Percentiles rank a stretch among this genome's conserved stretches.
phyloP scores from a whole-genome alignment of 92 coral and sea anemone species.

The Anthopleura xanthogrammica region DNA sequence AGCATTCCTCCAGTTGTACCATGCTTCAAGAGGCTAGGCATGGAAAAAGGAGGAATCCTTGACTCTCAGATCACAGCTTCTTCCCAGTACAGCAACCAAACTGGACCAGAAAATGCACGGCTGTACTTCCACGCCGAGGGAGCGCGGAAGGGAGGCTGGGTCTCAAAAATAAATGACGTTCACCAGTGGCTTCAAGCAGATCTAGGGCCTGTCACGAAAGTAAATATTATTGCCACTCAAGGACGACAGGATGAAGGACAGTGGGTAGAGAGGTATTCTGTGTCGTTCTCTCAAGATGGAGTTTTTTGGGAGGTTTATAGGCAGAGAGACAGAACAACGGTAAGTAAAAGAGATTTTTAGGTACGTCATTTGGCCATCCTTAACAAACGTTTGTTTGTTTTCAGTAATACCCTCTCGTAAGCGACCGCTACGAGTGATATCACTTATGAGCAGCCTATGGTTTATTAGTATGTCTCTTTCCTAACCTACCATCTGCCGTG shows the following conservation, averaged over 20 bases:
- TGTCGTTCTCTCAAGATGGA: slow-evolving; percentile 22
- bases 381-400: too few relatives aligned
- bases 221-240: slow-evolving; percentile 25
- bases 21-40: slow-evolving; percentile 28
- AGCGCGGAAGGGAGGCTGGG: slow-evolving; percentile 16
- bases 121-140: slow-evolving; percentile 14
- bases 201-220: slow-evolving; percentile 28
- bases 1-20: slow-evolving; percentile 9
- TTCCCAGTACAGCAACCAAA: slow-evolving; percentile 12
- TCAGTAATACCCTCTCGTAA: too few relatives aligned
- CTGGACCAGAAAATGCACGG: slow-evolving; percentile 20
- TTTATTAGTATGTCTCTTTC: too few relatives aligned
- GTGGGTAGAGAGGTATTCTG: slow-evolving; percentile 34
- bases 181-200: slow-evolving; percentile 31
- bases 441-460: too few relatives aligned
- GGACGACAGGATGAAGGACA: slow-evolving; percentile 17
- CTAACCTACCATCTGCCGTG: not conserved
- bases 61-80: slow-evolving; percentile 26
- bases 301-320: slow-evolving; percentile 28
- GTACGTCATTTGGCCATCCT: too few relatives aligned
- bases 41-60: slow-evolving; percentile 12
- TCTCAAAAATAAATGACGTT: slow-evolving; percentile 6
- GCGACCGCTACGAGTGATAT: too few relatives aligned
- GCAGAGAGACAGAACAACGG: slow-evolving; percentile 31
- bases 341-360: not conserved